Conservation (phyloP, 2,797 vertebrate genomes). For the Masticophis lateralis region DNA sequence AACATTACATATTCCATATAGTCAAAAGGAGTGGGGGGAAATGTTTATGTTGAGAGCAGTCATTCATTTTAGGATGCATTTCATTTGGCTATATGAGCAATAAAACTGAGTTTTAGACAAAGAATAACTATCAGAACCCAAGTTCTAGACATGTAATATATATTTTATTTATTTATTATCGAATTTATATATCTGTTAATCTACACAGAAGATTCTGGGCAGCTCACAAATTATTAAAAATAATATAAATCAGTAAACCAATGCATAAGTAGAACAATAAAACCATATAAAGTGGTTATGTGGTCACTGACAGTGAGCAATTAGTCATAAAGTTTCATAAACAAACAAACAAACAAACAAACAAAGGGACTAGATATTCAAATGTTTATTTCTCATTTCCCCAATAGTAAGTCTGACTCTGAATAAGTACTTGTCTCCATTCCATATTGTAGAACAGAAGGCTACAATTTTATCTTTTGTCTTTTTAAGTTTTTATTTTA, state of each 20-base stretch:
- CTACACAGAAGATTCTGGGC: background rate
- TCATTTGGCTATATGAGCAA: background rate
- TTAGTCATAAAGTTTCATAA: background rate
- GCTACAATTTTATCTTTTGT: background rate
- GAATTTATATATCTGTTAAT: background rate
- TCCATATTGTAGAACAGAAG: background rate
- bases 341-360: too few relatives aligned
- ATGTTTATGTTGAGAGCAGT: background rate
- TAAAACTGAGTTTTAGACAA: background rate
- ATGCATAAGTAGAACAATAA: background rate
- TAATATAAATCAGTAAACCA: background rate
- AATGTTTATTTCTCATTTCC: background rate
- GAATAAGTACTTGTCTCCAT: background rate
- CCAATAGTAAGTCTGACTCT: background rate
- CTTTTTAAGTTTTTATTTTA: background rate
- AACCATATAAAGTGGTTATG: background rate
- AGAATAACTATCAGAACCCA: background rate
- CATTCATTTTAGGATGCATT: background rate
- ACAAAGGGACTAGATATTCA: background rate
- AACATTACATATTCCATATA: background rate
- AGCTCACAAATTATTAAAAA: background rate
- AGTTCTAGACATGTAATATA: background rate
- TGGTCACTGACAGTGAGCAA: background rate
- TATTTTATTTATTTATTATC: background rate
- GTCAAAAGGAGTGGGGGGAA: background rate